These are phyloP conservation scores for Xyrauchen texanus DNA, from an alignment of 2,113 vertebrate genomes.

Conservation along the genomic window DNA sequence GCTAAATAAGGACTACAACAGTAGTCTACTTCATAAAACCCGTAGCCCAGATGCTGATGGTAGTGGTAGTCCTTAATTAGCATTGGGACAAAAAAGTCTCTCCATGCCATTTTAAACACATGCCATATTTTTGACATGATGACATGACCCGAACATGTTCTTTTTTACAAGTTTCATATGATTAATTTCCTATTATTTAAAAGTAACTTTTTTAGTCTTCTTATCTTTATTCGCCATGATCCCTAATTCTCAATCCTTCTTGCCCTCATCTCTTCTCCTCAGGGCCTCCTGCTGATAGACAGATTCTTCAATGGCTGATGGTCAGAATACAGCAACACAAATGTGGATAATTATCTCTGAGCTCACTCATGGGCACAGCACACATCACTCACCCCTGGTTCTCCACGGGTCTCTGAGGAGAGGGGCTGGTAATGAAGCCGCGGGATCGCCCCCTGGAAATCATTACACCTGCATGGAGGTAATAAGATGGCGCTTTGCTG, in stretches of 20 bases:
- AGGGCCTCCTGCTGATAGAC: constrained; percentile 1
- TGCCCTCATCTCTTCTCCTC: neutral
- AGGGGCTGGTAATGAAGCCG: constrained; percentile 3
- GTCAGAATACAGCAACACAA: constrained; percentile 32
- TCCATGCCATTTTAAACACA: too few species aligned
- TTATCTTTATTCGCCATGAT: too few species aligned
- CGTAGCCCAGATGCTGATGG: too few species aligned
- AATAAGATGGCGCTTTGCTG: constrained; percentile 25
- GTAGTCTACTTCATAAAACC: too few species aligned
- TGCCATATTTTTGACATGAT: too few species aligned
- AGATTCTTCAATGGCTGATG: constrained; percentile 22
- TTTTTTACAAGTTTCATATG: too few species aligned
- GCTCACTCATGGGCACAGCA: constrained; percentile 17
- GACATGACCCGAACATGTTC: too few species aligned
- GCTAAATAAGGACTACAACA: too few species aligned
- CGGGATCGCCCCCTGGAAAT: neutral
- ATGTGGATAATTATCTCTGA: constrained; percentile 26
- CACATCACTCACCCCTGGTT: neutral
- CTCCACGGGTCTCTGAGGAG: constrained; percentile 4
- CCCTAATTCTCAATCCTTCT: neutral
- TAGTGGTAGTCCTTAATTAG: too few species aligned
- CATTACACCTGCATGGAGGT: constrained; percentile 23
- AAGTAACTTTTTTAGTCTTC: too few species aligned
- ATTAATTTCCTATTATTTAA: too few species aligned
- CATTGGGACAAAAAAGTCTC: too few species aligned